Base-by-base conservation (phyloP, 2,113 vertebrate genomes). In the Tamias sibiricus region DNA sequence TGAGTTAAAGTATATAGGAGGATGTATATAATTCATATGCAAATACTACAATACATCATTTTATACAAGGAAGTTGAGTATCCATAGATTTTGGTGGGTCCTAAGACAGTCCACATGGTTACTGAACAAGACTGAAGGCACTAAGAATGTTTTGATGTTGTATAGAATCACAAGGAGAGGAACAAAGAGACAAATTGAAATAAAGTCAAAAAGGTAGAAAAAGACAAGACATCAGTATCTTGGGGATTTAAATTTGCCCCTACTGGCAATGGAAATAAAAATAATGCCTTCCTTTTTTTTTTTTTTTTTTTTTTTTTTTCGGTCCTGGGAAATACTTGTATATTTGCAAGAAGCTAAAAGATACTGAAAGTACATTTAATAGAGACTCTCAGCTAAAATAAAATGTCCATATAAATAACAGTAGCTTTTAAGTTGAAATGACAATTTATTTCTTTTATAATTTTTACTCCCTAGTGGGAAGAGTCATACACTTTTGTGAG, bases 391-490 rank as follows among this genome's bases (percentile, higher is more conserved):
- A 47, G 47, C 59, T 92, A 92, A 97, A 87, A 95, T 93, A 86
- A 95, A 97, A 96, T 35, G 69, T 69, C 81, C 82, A 82, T 47
- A 66, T 77, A 95, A 94, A 77, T 92, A 95, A n/a, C 6, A 32
- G 54, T 47, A 91, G 69, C 49, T 92, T 96, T 87, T 94, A 96
- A 90, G 72, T 80, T 85, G 86, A 96, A 84, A 92, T 79, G 62
- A 76, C 47, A 94, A 82, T 95, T 87, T 93, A 62, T 88, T 93
- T 95, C 75, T 94, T 95, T 86, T 85, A 75, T 88, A 96, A 92
- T 82, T 92, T 97, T 92, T 87, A 40, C 52, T 95, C 66, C 82
- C 85, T 87, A 49, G 75, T 40, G 57, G 37, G 76, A 92, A 85
- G 1, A 71, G 64, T 69, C 82, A 54, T 52, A 88, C 42, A 83